Conservation (phyloP, 2,888 invertebrate genomes). For the Julus scanicus region DNA sequence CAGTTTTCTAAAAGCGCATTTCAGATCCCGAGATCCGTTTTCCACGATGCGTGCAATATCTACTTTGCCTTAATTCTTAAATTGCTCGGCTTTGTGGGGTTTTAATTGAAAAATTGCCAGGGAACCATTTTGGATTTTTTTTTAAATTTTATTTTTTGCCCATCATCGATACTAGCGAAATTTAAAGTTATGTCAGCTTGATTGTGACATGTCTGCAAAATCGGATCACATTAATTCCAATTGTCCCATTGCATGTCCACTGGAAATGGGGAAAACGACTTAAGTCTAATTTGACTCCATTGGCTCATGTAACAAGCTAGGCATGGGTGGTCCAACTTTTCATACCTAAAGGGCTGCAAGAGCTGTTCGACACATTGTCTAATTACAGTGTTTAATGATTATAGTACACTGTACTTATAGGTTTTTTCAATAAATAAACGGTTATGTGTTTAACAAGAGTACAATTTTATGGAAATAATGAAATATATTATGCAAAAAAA, state of each 20-base stretch:
- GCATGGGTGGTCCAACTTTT: too few species aligned
- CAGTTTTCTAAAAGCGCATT: neutral
- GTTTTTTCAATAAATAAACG: too few species aligned
- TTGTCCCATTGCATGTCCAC: neutral
- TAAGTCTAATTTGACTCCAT: neutral
- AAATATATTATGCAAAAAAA: too few species aligned
- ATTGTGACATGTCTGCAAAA: constrained; percentile 40
- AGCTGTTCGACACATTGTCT: too few species aligned
- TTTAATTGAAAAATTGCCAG: neutral
- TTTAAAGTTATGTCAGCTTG: constrained; percentile 12
- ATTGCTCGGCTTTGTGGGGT: neutral
- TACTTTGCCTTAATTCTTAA: neutral
- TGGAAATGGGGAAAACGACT: neutral
- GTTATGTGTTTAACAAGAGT: too few species aligned
- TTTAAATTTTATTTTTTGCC: neutral
- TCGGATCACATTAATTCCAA: constrained; percentile 34
- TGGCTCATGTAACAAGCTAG: neutral
- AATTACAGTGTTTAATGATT: too few species aligned
- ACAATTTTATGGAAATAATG: too few species aligned
- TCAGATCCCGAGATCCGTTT: constrained; percentile 4
- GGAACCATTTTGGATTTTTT: neutral
- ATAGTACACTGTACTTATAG: too few species aligned
- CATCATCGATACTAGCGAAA: constrained; percentile 27
- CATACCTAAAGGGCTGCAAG: too few species aligned
- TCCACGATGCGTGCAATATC: constrained; percentile 36